Base-by-base conservation (phyloP, 2,888 invertebrate genomes). In the Drosophila siamana region DNA sequence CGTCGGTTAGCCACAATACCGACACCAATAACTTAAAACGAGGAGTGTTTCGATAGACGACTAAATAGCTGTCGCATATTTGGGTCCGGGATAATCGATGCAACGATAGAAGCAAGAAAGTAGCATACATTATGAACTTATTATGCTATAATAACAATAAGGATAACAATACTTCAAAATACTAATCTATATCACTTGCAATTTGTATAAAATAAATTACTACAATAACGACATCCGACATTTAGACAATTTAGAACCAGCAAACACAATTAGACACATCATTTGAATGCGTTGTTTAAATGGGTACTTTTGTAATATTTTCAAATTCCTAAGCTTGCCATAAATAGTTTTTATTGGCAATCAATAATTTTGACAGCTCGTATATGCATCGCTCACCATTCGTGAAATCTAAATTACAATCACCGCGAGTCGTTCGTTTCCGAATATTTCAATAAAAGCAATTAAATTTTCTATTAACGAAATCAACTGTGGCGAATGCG, bases 371-470 rank as follows among this genome's bases (percentile, higher is more conserved):
- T 65, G 44, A 65, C 46, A 62, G 64, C 71, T 66, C 59, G 16
- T 68, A n/a, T n/a, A n/a, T n/a, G 62, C 63, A 69, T 59, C 46
- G 48, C 33, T 56, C 44, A 50, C 38, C 56, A 56, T 48, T 62
- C 50, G 36, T 76, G 81, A 75, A 78, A 80, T 82, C 77, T 71
- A 71, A 69, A 75, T 75, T 66, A 71, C 75, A 78, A 70, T 70
- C 73, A 66, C 65, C 33, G 62, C 30, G 24, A 36, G 22, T 3
- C n/a, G 19, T 38, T 44, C 61, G 62, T 38, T 40, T 28, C 56
- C 63, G 61, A 65, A 73, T 77, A 73, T 83, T 85, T 87, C 88
- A 77, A 79, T 86, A 78, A 87, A 83, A 86, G 86, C 86, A 86
- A 86, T 86, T 86, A 86, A 81, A 76, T 79, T 87, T 86, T 86